Evolutionary conservation across 1,140 invertebrate species (phyloP).

Genomic region (Oncopeltus fasciatus): DNA sequence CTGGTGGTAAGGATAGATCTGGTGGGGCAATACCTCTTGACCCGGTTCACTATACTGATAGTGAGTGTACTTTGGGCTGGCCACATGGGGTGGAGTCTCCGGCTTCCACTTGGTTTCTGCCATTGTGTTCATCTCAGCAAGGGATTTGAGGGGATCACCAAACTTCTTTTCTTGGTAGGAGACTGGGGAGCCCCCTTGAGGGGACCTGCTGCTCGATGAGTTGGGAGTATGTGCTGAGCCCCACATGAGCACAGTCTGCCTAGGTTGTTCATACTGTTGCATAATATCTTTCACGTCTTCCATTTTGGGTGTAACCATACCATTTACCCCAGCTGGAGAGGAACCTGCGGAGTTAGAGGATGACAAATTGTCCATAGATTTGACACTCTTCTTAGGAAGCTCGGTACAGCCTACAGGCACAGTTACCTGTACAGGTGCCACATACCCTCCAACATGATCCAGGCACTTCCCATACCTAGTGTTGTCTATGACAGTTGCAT

Average conservation of each 20-base stretch:
- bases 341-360: slow-evolving; percentile 39
- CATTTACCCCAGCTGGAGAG: slow-evolving; percentile 36
- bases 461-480: slow-evolving; percentile 36
- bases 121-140: slow-evolving; percentile 42
- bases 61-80: slow-evolving; percentile 30
- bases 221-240: slow-evolving; percentile 35
- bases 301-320: slow-evolving; percentile 44
- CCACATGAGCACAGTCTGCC: slow-evolving; percentile 81
- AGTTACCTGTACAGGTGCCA: slow-evolving; percentile 27
- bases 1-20: slow-evolving; percentile 48
- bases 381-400: slow-evolving; percentile 23
- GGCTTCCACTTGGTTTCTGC: slow-evolving; percentile 36
- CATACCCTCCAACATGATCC: slow-evolving; percentile 30
- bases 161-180: slow-evolving; percentile 18
- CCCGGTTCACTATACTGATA: slow-evolving; percentile 21
- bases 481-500: slow-evolving; percentile 32
- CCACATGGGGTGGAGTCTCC: slow-evolving; percentile 24
- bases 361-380: slow-evolving; percentile 35
- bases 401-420: slow-evolving; percentile 26
- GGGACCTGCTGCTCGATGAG: slow-evolving; percentile 25
- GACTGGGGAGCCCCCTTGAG: slow-evolving; percentile 21
- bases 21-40: slow-evolving; percentile 45
- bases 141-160: slow-evolving; percentile 40
- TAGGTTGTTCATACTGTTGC: slow-evolving; percentile 35
- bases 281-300: slow-evolving; percentile 45